Evolutionary conservation across 2,888 invertebrate genomes (phyloP).

Genomic region (Phortica okadai): DNA sequence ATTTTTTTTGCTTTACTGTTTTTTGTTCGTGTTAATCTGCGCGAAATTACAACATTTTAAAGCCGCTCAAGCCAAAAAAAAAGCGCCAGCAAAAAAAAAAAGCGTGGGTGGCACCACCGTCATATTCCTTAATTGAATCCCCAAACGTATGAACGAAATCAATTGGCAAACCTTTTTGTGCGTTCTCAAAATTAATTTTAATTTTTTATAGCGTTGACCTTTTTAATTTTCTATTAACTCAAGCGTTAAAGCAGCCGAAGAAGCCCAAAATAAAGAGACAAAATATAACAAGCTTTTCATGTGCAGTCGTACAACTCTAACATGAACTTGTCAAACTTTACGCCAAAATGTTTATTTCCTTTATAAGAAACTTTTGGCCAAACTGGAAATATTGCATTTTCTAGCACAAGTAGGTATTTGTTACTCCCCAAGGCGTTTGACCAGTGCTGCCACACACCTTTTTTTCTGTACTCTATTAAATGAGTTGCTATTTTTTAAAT

Average conservation of each 20-base stretch:
- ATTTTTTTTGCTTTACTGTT: slow-evolving; percentile 15
- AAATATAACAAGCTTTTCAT: no score
- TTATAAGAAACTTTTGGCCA: neutral
- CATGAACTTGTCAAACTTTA: no score
- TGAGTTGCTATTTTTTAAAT: neutral
- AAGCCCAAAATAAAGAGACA: no score
- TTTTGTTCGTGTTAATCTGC: neutral
- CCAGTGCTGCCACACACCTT: no score
- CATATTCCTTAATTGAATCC: slow-evolving; percentile 27
- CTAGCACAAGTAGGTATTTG: no score
- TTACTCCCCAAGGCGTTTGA: no score
- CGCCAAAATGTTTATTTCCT: no score
- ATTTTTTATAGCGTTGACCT: slow-evolving; percentile 64
- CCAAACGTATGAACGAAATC: neutral
- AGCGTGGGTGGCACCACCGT: neutral
- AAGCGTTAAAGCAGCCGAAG: neutral
- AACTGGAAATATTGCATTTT: neutral
- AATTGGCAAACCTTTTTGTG: slow-evolving; percentile 22
- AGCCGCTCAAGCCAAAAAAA: neutral
- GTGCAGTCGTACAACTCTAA: no score
- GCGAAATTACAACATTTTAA: neutral
- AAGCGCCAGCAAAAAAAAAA: no score
- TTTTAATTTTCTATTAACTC: slow-evolving; percentile 67
- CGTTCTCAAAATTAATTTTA: slow-evolving; percentile 61
- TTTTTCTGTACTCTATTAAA: neutral